A percentile compares a stretch with the other conserved stretches of the same genome.
phyloP scores from a whole-genome alignment of 2,888 invertebrate genomes.

The Agonopterix alstromeriana region DNA sequence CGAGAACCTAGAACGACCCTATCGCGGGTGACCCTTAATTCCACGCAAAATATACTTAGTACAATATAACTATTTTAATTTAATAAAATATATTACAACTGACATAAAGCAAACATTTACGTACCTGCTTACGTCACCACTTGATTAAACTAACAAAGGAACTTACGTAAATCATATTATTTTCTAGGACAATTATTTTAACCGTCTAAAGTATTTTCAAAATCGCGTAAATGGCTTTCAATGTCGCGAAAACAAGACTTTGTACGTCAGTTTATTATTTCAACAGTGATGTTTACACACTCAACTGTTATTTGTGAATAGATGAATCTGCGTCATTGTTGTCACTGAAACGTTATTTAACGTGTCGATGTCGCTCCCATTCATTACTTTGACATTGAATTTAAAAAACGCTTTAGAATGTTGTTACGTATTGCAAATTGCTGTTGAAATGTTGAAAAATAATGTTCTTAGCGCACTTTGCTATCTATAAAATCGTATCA shows the following conservation, averaged over 20 bases:
- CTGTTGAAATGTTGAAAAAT: background rate
- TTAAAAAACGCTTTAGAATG: background rate
- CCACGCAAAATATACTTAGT: too few species aligned
- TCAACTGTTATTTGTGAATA: conserved; percentile 24
- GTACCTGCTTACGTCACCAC: too few species aligned
- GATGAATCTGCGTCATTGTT: conserved; percentile 26
- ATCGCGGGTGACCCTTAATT: too few species aligned
- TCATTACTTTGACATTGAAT: conserved; percentile 5
- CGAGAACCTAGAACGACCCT: too few species aligned
- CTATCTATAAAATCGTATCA: too few species aligned
- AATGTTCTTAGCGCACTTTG: too few species aligned
- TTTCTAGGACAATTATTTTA: background rate
- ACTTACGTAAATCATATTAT: too few species aligned
- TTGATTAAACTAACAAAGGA: too few species aligned
- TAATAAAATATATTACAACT: too few species aligned
- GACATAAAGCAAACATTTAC: too few species aligned
- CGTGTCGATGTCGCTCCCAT: conserved; percentile 1
- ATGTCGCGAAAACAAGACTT: background rate
- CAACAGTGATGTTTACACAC: conserved; percentile 4
- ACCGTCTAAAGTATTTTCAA: background rate
- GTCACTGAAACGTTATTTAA: conserved; percentile 2
- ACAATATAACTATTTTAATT: too few species aligned
- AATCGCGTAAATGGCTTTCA: background rate
- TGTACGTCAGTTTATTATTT: conserved; percentile 1
- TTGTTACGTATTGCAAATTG: background rate